These are phyloP conservation scores for Pediacus dermestoides DNA, from an alignment of 2,888 invertebrate species.

Conservation along the genomic window DNA sequence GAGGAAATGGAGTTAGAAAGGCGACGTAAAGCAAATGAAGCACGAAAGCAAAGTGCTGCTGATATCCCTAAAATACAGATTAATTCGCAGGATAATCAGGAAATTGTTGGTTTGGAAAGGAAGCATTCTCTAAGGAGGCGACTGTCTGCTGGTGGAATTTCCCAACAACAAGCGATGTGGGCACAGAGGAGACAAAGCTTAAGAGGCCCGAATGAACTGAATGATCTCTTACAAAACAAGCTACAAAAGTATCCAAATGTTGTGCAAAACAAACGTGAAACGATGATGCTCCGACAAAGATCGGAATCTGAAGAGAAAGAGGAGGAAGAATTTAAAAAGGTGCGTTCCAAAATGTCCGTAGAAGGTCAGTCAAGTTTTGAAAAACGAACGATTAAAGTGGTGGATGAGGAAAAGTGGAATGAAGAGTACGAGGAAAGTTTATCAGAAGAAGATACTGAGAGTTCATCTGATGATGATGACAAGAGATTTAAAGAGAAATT, in stretches of 20 bases:
- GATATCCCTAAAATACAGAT: conserved; percentile 51
- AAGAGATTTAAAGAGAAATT: conserved; percentile 19
- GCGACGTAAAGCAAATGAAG: conserved; percentile 29
- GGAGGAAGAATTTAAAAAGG: conserved; percentile 41
- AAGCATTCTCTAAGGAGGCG: conserved; percentile 51
- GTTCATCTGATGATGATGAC: conserved; percentile 41
- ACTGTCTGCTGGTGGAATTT: conserved; percentile 51
- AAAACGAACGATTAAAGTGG: conserved; percentile 35
- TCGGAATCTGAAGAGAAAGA: conserved; percentile 45
- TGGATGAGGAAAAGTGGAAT: conserved; percentile 52
- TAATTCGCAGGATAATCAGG: conserved; percentile 53
- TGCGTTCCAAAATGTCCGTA: conserved; percentile 40
- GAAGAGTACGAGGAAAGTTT: conserved; percentile 44
- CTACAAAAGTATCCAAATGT: conserved; percentile 34
- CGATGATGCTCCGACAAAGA: conserved; percentile 37
- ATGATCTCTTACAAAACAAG: conserved; percentile 36
- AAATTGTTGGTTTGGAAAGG: conserved; percentile 50
- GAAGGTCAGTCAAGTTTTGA: conserved; percentile 30
- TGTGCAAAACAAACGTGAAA: conserved; percentile 31
- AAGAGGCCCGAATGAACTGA: conserved; percentile 36
- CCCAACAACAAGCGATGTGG: conserved; percentile 42
- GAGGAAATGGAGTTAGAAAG: conserved; percentile 61
- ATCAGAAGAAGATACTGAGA: conserved; percentile 40
- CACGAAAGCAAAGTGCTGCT: conserved; percentile 19
- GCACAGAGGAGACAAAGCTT: conserved; percentile 43